Base-by-base conservation (phyloP, 2,888 invertebrate species). In the Altica lythri region DNA sequence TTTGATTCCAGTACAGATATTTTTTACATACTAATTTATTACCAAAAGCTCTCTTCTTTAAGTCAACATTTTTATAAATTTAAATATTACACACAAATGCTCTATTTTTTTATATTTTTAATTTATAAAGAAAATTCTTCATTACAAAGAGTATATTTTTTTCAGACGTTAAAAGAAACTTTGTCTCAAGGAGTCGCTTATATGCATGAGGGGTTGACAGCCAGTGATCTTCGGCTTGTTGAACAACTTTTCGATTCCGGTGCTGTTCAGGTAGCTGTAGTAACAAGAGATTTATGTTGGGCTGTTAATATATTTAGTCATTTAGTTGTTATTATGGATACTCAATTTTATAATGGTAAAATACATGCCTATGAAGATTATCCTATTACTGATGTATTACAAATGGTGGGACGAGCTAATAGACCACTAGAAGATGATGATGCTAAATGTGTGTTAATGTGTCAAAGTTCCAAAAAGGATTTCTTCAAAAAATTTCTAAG, bases 401-500 rank as follows among this genome's bases (percentile, higher is more conserved):
- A 99, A 78, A 99, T 99, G 98, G 85, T 98, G 32, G 98, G 98
- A 0, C 82, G 95, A 42, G 98, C 98, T 0, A 97, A 98, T 75
- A 81, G 98, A 1, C 96, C 98, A 0, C 78, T 89, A 4, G 86
- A 90, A 54, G 98, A 98, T 76, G 88, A 92, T 13, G 94, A 95
- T 72, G 90, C 95, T 22, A 90, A 96, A 69, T 96, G 95, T 61
- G 95, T 98, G 6, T 83, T 99, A 2, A 89, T 99, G 84, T 99
- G 99, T 76, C 98, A 95, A 68, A 90, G 89, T 49, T 95, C 96
- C 6, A 99, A 98, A 78, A 98, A 97, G 78, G 95, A 97, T 66
- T 97, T 96, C 83, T 98, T 95, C 79, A 95, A 96, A 72, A 99
- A 99, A 75, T 93, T 99, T 75, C 80, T 99, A 43, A 95, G 94